Conservation (phyloP, 1,140 invertebrate species). For the Bombyx mandarina region DNA sequence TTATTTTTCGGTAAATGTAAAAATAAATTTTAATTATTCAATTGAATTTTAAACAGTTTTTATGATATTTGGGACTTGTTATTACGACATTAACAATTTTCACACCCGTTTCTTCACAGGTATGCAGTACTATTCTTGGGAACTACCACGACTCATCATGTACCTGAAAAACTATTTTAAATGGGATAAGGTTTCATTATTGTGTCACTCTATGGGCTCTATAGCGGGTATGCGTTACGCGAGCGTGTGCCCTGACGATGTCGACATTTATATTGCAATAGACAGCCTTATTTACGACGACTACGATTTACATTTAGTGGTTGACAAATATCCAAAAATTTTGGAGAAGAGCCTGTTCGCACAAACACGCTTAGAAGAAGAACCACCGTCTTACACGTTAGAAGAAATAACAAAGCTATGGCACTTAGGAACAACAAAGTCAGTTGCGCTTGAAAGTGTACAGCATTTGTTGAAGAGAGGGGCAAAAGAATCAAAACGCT, state of each 20-base stretch:
- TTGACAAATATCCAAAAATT: slow-evolving; percentile 35
- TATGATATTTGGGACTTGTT: not conserved
- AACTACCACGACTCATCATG: slow-evolving; percentile 70
- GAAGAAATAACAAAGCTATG: slow-evolving; percentile 73
- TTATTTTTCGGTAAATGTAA: not conserved
- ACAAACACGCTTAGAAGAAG: slow-evolving; percentile 42
- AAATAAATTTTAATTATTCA: too few relatives aligned
- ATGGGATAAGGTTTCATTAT: slow-evolving; percentile 79
- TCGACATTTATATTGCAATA: slow-evolving; percentile 75
- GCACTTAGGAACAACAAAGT: slow-evolving; percentile 65
- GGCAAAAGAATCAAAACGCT: slow-evolving; percentile 60
- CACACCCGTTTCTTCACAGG: slow-evolving; percentile 41
- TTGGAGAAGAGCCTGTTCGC: slow-evolving; percentile 65
- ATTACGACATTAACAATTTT: not conserved
- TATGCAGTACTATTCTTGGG: slow-evolving; percentile 73
- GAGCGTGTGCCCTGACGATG: slow-evolving; percentile 72
- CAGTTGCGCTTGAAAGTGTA: slow-evolving; percentile 68
- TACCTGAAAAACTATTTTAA: slow-evolving; percentile 75
- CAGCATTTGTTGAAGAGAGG: slow-evolving; percentile 74
- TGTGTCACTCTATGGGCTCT: slow-evolving; percentile 79
- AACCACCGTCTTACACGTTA: slow-evolving; percentile 74
- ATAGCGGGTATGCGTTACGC: slow-evolving; percentile 73
- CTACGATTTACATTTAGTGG: slow-evolving; percentile 48
- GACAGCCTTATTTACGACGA: slow-evolving; percentile 74
- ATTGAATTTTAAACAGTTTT: too few relatives aligned